Percentiles rank a stretch among this genome's conserved stretches.
phyloP scores from a whole-genome alignment of 2,888 invertebrate species.

The Hemicrepidius hirtus region DNA sequence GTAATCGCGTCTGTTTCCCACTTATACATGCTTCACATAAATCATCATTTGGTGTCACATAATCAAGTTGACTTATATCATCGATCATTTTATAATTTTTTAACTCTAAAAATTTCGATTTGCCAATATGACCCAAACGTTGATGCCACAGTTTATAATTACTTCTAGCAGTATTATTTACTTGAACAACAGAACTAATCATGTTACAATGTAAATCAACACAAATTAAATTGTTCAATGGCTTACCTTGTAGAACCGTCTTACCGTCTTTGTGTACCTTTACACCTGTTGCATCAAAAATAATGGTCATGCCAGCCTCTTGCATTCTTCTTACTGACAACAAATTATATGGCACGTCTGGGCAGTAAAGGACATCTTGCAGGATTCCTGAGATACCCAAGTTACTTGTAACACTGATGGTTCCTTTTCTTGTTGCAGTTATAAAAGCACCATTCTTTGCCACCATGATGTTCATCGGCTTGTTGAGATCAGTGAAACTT shows the following conservation, averaged over 20 bases:
- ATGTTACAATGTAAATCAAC: neutral
- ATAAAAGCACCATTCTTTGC: no score
- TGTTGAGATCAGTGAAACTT: no score
- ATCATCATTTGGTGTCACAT: constrained; percentile 39
- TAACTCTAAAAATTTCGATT: constrained; percentile 34
- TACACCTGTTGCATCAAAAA: no score
- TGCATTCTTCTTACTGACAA: neutral
- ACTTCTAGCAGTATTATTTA: neutral
- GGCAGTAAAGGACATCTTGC: no score
- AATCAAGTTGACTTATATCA: neutral
- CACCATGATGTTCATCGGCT: no score
- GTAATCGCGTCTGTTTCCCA: no score
- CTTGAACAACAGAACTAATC: no score
- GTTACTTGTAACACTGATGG: no score
- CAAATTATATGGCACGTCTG: neutral
- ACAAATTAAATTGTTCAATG: constrained; percentile 1
- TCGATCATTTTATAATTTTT: constrained; percentile 14
- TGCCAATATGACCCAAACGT: constrained; percentile 10
- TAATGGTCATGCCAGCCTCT: neutral
- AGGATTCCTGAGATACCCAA: no score
- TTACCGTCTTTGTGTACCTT: neutral
- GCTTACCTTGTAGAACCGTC: neutral
- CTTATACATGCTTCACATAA: constrained; percentile 36
- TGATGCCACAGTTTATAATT: constrained; percentile 11
- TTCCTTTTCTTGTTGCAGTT: no score